Evolutionary conservation across 2,113 vertebrate genomes (phyloP).

Genomic region (Rousettus leschenaultii): DNA sequence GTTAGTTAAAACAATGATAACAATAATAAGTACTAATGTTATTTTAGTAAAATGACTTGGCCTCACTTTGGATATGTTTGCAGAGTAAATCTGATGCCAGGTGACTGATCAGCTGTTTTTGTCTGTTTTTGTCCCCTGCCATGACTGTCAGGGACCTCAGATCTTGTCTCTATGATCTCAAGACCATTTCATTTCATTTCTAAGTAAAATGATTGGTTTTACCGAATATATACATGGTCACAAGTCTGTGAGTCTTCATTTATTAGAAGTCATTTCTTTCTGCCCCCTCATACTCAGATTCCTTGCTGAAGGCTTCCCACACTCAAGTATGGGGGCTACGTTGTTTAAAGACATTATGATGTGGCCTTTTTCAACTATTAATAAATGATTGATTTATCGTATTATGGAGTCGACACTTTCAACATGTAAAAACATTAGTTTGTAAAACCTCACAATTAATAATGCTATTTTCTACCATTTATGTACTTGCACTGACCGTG

Average conservation of each 20-base stretch:
- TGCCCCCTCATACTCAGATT: not conserved
- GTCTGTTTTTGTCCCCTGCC: not conserved
- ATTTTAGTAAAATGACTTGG: not conserved
- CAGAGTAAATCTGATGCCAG: not conserved
- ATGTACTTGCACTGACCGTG: not conserved
- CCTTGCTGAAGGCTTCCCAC: not conserved
- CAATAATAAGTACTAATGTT: not conserved
- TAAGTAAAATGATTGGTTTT: not conserved
- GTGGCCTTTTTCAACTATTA: not conserved
- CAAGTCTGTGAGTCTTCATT: not conserved
- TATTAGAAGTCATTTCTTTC: not conserved
- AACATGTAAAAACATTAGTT: not conserved
- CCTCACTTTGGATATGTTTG: not conserved
- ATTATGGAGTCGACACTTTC: not conserved
- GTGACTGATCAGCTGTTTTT: accelerated
- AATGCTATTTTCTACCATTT: not conserved
- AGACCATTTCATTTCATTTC: not conserved
- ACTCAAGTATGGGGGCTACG: not conserved
- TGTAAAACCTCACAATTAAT: not conserved
- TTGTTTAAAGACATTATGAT: not conserved
- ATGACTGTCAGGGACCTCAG: not conserved
- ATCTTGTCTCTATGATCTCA: not conserved
- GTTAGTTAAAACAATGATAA: not conserved
- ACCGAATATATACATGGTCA: not conserved
- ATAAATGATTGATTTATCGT: not conserved